phyloP scores from a whole-genome alignment of 2,888 invertebrate species.

The Parelbella ahira region DNA sequence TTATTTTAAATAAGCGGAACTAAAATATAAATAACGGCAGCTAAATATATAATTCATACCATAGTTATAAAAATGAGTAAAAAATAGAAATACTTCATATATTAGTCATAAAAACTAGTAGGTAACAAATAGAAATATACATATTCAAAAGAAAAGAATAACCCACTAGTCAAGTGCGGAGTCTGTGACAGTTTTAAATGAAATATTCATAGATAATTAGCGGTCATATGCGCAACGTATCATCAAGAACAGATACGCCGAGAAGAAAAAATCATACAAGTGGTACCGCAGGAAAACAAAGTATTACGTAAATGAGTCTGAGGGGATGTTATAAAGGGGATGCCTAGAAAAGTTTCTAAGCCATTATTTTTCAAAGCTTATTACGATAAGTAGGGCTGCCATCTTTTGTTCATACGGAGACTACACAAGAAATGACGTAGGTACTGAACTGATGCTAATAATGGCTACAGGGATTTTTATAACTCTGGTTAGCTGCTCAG shows the following conservation, averaged over 20 bases:
- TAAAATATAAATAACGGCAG: too few relatives aligned
- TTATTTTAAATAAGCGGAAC: too few relatives aligned
- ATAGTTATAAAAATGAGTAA: too few relatives aligned
- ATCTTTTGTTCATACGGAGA: slow-evolving; percentile 19
- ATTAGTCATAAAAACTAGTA: too few relatives aligned
- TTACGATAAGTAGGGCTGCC: slow-evolving; percentile 23
- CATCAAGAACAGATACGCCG: slow-evolving; percentile 13
- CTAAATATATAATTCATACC: too few relatives aligned
- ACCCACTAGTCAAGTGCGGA: slow-evolving; percentile 1
- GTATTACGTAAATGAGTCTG: slow-evolving; percentile 23
- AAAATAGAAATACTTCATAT: too few relatives aligned
- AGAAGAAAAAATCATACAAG: slow-evolving; percentile 20
- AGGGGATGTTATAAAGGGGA: slow-evolving; percentile 20
- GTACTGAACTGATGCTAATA: too few relatives aligned
- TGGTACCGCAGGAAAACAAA: slow-evolving; percentile 16
- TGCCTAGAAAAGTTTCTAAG: slow-evolving; percentile 25
- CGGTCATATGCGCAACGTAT: slow-evolving; percentile 12
- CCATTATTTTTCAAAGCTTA: slow-evolving; percentile 26
- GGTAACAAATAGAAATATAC: too few relatives aligned
- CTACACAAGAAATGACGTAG: slow-evolving; percentile 12
- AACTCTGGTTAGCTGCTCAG: too few relatives aligned
- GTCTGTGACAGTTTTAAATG: not conserved
- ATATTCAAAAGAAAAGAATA: too few relatives aligned
- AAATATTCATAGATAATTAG: slow-evolving; percentile 19
- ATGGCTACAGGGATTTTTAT: too few relatives aligned